phyloP scores from a whole-genome alignment of 2,797 vertebrate species.

The Clamator glandarius region DNA sequence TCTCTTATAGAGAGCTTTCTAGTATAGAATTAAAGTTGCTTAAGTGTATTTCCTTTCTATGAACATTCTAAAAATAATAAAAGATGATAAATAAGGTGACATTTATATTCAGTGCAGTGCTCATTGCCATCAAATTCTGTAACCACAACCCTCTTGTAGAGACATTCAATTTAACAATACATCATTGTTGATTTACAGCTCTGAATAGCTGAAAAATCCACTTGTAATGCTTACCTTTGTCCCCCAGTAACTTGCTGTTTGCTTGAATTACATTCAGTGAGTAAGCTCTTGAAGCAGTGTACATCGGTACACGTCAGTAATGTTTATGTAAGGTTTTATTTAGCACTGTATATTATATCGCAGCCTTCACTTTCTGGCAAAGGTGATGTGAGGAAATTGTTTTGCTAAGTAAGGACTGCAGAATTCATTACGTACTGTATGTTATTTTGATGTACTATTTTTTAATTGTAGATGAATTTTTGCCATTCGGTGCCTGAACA shows the following conservation, averaged over 20 bases:
- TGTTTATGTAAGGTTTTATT: conserved; percentile 38
- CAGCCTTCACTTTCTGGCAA: conserved; percentile 51
- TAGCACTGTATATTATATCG: neutral
- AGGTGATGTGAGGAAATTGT: conserved; percentile 41
- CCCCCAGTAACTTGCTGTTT: conserved; percentile 8
- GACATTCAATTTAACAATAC: conserved; percentile 34
- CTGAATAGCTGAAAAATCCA: conserved; percentile 30
- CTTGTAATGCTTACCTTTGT: conserved; percentile 13
- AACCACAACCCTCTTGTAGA: neutral
- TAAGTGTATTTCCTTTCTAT: conserved; percentile 35
- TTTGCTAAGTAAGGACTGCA: neutral
- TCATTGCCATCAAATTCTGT: conserved; percentile 20
- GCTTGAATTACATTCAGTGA: neutral
- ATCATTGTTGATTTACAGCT: conserved; percentile 39
- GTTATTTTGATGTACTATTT: neutral
- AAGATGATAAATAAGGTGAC: conserved; percentile 56
- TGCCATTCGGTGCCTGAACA: neutral
- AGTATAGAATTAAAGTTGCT: neutral
- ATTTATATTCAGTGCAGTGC: conserved; percentile 29
- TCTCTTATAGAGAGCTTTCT: neutral
- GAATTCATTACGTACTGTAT: neutral
- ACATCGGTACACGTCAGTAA: conserved; percentile 20
- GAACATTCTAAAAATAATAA: conserved; percentile 46
- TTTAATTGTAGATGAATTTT: neutral
- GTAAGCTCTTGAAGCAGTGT: conserved; percentile 29